Percentiles rank a stretch among this genome's conserved stretches.
Evolutionary conservation across 2,113 vertebrate species (phyloP).

Genomic region (Polyodon spathula): DNA sequence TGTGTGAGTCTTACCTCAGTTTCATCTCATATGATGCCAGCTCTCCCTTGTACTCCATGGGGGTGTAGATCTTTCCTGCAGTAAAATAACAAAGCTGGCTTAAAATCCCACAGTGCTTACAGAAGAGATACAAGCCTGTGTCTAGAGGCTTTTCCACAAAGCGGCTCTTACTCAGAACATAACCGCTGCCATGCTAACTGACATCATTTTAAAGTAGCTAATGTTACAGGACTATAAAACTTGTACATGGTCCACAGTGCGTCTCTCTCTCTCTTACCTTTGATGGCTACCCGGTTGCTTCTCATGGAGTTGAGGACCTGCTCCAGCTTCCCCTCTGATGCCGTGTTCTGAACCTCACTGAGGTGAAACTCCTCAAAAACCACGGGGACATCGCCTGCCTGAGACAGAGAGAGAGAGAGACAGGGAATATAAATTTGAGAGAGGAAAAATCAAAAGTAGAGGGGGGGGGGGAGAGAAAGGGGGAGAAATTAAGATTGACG

Average conservation of each 20-base stretch:
- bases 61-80: slow-evolving; percentile 89
- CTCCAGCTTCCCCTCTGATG: slow-evolving; percentile 78
- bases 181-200: neutral
- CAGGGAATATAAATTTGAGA: no score
- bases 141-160: no score
- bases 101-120: no score
- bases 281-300: slow-evolving; percentile 84
- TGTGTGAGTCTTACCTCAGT: slow-evolving; percentile 65
- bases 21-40: slow-evolving; percentile 90
- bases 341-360: slow-evolving; percentile 94
- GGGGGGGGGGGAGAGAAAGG: neutral
- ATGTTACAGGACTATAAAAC: neutral
- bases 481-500: neutral
- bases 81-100: slow-evolving; percentile 10
- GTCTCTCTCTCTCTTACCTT: slow-evolving; percentile 56
- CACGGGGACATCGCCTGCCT: slow-evolving; percentile 83
- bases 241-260: neutral
- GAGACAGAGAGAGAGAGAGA: neutral
- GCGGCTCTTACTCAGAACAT: no score
- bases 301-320: slow-evolving; percentile 79
- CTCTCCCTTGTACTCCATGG: slow-evolving; percentile 95
- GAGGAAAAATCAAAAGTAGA: neutral
- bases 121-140: no score
- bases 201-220: neutral
- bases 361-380: slow-evolving; percentile 87